Base-by-base conservation (phyloP, 2,797 vertebrate genomes). In the Loris lydekkerianus region DNA sequence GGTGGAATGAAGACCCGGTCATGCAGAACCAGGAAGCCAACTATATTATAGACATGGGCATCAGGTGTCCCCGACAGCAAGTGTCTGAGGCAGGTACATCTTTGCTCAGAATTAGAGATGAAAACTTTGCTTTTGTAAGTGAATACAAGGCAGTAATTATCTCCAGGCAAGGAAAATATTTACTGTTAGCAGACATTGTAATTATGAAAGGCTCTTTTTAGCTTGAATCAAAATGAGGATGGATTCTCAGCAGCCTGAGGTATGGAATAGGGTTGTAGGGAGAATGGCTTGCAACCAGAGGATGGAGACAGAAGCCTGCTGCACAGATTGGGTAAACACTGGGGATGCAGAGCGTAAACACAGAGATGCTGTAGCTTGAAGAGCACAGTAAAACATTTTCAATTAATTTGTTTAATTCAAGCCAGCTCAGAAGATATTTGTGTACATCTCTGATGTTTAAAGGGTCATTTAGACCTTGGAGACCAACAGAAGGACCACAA, bases 61-160 rank as follows among this genome's bases (percentile, higher is more conserved):
- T 18, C 46, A 8, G 14, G 21, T 40, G 1, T 65, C 77, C 29
- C 2, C 18, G 34, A n/a, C 25, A 83, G 37, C 10, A 60, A 37
- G 14, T 7, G 7, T 88, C 49, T 58, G 77, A 61, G 69, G 20
- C 43, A 20, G 21, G 69, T 75, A 60, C 40, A 53, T 58, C 72
- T 93, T 23, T 93, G n/a, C 13, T 87, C 34, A 89, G 43, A 56
- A 37, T 84, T 89, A 83, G 8, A 84, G 46, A 75, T 58, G 61
- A 80, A 80, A 43, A 20, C 7, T 31, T 69, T 72, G 13, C 46
- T 83, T 92, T 81, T 96, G 23, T n/a, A 86, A 81, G 86, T 83
- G 37, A 95, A 95, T 85, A 46, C 13, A 85, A 89, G 17, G 15
- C 37, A 81, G 31, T 93, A 34, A 78, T 88, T 94, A 27, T 86